A percentile compares a stretch with the other conserved stretches of the same genome.
Conservation (phyloP, 1,140 invertebrate species). For the Hypsibius dujardini region DNA sequence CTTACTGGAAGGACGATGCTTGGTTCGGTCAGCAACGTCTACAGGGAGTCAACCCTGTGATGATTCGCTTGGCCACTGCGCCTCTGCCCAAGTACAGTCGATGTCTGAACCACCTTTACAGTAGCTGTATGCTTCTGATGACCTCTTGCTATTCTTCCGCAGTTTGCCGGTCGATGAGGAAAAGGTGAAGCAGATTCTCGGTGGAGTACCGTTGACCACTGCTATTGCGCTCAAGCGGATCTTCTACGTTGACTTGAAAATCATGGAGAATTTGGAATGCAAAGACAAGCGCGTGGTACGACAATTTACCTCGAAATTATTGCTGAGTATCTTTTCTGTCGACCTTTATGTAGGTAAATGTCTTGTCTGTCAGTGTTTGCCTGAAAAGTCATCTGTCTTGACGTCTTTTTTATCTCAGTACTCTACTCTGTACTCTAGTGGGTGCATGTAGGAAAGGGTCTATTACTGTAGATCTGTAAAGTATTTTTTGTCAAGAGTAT, state of each 20-base stretch:
- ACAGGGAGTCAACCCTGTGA: neutral
- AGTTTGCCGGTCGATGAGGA: too few species aligned
- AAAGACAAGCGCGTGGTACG: constrained; percentile 27
- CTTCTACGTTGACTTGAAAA: constrained; percentile 36
- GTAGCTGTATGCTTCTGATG: neutral
- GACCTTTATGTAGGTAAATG: too few species aligned
- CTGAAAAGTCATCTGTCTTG: too few species aligned
- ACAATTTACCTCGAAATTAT: neutral
- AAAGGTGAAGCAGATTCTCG: constrained; percentile 29
- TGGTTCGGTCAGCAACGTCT: neutral
- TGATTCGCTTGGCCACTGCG: neutral
- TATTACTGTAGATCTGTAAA: neutral
- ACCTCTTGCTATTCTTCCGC: neutral
- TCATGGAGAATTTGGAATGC: constrained; percentile 31
- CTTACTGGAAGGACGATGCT: neutral
- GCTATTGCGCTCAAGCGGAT: constrained; percentile 34
- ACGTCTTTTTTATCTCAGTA: too few species aligned
- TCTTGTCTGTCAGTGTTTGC: too few species aligned
- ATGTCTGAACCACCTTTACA: neutral
- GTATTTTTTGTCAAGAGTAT: too few species aligned
- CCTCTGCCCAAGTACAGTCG: neutral
- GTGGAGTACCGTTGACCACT: constrained; percentile 32
- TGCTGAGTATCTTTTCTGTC: too few species aligned
- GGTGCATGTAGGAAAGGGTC: constrained; percentile 9
- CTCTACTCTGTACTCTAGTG: too few species aligned